Base-by-base conservation (phyloP, 2,113 vertebrate genomes). In the Dasypus novemcinctus region DNA sequence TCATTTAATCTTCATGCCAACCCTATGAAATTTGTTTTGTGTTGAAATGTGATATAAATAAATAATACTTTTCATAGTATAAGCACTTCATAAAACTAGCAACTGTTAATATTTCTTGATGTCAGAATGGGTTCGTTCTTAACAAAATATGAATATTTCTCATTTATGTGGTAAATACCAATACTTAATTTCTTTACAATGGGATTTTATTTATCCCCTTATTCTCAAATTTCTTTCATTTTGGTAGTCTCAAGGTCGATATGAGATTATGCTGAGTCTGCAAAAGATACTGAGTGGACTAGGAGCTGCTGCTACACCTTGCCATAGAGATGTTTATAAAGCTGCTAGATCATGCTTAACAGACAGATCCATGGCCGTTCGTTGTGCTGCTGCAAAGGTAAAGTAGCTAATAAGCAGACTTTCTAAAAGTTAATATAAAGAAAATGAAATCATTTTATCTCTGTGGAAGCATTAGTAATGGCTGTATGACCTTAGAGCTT, bases 241-340 rank as follows among this genome's bases (percentile, higher is more conserved):
- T 94, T 95, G 96, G 41, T 98, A 99, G 99, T 99, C 99, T 98
- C 99, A 99, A 98, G 99, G 99, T 64, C 99, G 99, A 3, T 99
- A 99, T 88, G 99, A 99, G 98, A 99, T 99, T 98, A 99, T 99
- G 99, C 87, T 99, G 97, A 98, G 99, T 92, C 95, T 99, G 93
- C 99, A 99, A 97, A 99, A 98, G 97, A 98, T 99, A 79, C 98
- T 99, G 78, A 98, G 97, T 74, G 99, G 99, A 66, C 96, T 99
- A 71, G 99, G 99, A 87, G 97, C 98, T 91, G 98, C 98, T 87
- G 99, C 99, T 63, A 38, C 98, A 54, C 97, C 99, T 43, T 99
- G 99, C 93, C 99, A 99, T 54, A 99, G 99, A 52, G 99, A 99
- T 97, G 94, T 99, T 98, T 99, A 99, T 98, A 99, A 99, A 98